Base-by-base conservation (phyloP, 2,797 vertebrate species). In the Melanotaenia parkinsoni region DNA sequence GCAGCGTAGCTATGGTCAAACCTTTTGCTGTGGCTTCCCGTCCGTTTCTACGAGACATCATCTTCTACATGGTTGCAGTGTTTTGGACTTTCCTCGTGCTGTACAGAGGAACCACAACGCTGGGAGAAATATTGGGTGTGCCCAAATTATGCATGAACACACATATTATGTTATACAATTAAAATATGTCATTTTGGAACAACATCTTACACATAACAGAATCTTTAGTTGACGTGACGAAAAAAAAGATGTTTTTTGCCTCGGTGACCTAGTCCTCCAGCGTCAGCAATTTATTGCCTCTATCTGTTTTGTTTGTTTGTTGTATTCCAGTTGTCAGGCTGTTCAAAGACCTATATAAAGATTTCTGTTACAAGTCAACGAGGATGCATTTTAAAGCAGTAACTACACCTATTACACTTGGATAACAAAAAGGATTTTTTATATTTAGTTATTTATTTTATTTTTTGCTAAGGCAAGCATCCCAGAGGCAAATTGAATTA, bases 41-140 rank as follows among this genome's bases (percentile, higher is more conserved):
- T 12, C 98, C 98, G 0, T 99, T 99, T 74, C 94, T 99, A 70
- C 94, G 98, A 35, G 98, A 99, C 16, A 82, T 97, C 64, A 67
- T 94, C 74, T 98, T 99, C 94, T 99, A 99, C 90, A 96, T 99
- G 95, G 88, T 72, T n/a, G 96, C 97, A 0, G 94, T 98, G 43
- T 98, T 96, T 86, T 94, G 98, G 94, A 98, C 96, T 70, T 99
- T 98, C 62, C 32, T 92, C 11, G 93, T 96, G 13, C 93, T 99
- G 74, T 99, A 94, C 88, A 92, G 92, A 1, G 92, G 96, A 82
- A 93, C 92, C 50, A 94, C 96, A 64, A 89, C 91, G 0, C 85
- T 99, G 71, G 89, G 84, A 14, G 97, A 97, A 91, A 93, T 92
- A 32, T 82, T 99, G 47, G 96, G 98, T 99, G 88, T 22, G n/a